Percentiles rank a stretch among this genome's conserved stretches.
Evolutionary conservation across 23 tunicate species (phyloP).

Genomic region (Clavelina lepadiformis): DNA sequence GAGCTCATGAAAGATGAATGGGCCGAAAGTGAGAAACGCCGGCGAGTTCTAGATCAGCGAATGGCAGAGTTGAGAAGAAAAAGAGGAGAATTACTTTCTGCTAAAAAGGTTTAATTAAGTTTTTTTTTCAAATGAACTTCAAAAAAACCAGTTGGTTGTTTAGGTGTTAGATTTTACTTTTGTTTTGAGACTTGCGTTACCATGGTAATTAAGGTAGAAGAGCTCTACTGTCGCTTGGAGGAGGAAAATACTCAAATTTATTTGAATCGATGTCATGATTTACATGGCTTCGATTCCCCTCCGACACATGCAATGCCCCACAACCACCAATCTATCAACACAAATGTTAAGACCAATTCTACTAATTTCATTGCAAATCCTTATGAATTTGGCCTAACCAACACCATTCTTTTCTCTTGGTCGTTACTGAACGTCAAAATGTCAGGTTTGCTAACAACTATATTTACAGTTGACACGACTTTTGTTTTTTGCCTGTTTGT

Average conservation of each 20-base stretch:
- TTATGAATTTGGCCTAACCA: too few relatives aligned
- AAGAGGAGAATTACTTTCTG: slow-evolving; percentile 87
- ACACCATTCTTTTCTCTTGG: slow-evolving; percentile 36
- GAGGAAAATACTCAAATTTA: slow-evolving; percentile 76
- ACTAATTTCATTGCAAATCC: too few relatives aligned
- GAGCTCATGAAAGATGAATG: slow-evolving; percentile 90
- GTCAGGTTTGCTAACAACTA: slow-evolving; percentile 70
- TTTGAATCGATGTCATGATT: slow-evolving; percentile 47
- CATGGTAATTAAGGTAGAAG: slow-evolving; percentile 58
- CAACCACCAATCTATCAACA: slow-evolving; percentile 11
- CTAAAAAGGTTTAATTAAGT: slow-evolving; percentile 50
- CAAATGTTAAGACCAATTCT: too few relatives aligned
- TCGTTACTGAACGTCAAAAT: slow-evolving; percentile 36
- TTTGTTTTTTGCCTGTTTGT: too few relatives aligned
- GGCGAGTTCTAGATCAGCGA: slow-evolving; percentile 72
- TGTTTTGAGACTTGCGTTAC: too few relatives aligned
- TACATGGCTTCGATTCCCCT: slow-evolving; percentile 20
- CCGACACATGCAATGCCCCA: slow-evolving; percentile 36
- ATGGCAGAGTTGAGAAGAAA: slow-evolving; percentile 67
- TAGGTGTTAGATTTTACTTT: too few relatives aligned
- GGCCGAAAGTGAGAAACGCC: slow-evolving; percentile 75
- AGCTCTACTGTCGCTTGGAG: slow-evolving; percentile 69
- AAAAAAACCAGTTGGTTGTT: too few relatives aligned
- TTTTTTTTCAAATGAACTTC: neutral
- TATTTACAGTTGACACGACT: too few relatives aligned